Conservation (phyloP, 2,113 vertebrate species). For the Piaya cayana region DNA sequence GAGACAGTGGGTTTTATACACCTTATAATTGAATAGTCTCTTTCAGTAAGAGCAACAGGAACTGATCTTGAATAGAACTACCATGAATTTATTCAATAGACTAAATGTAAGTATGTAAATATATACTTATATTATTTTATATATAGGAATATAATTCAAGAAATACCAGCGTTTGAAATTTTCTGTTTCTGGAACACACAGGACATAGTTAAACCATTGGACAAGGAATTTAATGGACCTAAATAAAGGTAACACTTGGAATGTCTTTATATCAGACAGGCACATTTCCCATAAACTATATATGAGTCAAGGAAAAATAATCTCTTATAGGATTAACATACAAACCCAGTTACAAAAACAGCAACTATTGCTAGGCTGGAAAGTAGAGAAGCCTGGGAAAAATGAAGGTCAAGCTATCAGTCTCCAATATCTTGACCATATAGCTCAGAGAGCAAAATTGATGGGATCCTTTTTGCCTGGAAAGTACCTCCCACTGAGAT, state of each 20-base stretch:
- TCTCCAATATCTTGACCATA: not conserved
- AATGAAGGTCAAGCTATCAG: not conserved
- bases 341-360: conserved; percentile 18
- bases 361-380: not conserved
- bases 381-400: not conserved
- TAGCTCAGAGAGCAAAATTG: not conserved
- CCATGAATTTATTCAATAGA: not conserved
- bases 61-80: not conserved
- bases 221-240: not conserved
- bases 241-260: not conserved
- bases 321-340: not conserved
- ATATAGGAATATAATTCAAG: not conserved
- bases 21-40: not conserved
- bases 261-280: not conserved
- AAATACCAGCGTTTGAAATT: not conserved
- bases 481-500: not conserved
- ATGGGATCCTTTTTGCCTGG: not conserved
- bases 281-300: not conserved
- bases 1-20: not conserved
- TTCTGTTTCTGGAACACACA: not conserved
- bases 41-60: not conserved
- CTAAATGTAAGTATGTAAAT: not conserved
- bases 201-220: not conserved
- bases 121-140: not conserved
- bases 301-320: not conserved